Base-by-base conservation (phyloP, 37 sponge, comb jelly and placozoan genomes). In the Geodia barretti region DNA sequence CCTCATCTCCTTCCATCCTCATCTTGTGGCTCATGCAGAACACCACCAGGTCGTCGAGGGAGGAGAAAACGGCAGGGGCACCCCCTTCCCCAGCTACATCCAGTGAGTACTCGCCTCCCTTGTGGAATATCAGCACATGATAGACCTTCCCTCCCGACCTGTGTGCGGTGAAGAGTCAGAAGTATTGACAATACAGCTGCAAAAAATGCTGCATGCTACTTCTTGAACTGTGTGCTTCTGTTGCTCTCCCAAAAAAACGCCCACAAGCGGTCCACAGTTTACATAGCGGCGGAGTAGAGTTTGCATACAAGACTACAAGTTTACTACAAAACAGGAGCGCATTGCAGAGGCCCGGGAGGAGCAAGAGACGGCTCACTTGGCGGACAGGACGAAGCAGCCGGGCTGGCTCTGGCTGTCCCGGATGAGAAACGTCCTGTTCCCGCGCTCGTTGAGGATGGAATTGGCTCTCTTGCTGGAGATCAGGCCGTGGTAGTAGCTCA, bases 391-490 rank as follows among this genome's bases (percentile, higher is more conserved):
- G 43, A 88, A 88, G 59, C 76, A 37, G 38, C 88, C 88, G 4
- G 88, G 88, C 64, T 77, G 72, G 61, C 88, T 88, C 28, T 88
- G 88, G 59, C 88, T 88, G 74, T 88, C 88, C 34, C 88, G 37
- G 62, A 88, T 39, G 9, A 88, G 66, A 41, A 88, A 88, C 4
- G 70, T 42, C 9, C 88, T 83, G 70, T 88, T 77, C 0, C 37
- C 41, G 32, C 34, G 42, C 8, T 42, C 33, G 60, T 61, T 72
- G 30, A 88, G 88, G 0, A 88, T 30, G 32, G 83, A 66, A 43
- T 47, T 77, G 14, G 88, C 88, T 62, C 72, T 82, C 37, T 71
- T 70, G 64, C 88, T 88, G 36, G 88, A 88, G 64, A 88, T 88
- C 30, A 88, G 73, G 3, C 88, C 88, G 76, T 88, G 88, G 54